A percentile compares a stretch with the other conserved stretches of the same genome.
Evolutionary conservation across 2,888 invertebrate genomes (phyloP).

Genomic region (Drosophila mimica): DNA sequence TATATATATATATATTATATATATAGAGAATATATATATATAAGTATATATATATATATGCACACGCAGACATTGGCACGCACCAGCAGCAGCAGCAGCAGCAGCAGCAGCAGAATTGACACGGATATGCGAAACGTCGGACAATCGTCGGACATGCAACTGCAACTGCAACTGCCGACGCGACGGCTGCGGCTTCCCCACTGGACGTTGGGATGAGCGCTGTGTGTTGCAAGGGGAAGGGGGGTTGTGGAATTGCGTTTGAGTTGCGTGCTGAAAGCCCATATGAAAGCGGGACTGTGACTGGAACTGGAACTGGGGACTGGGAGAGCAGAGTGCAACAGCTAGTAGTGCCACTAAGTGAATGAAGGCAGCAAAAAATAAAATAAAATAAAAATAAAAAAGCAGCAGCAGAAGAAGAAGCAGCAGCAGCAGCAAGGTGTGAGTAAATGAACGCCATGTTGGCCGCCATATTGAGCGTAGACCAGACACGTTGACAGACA

Average conservation of each 20-base stretch:
- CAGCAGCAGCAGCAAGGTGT: constrained; percentile 36
- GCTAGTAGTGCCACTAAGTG: constrained; percentile 45
- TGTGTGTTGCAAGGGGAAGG: constrained; percentile 2
- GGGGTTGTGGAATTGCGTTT: constrained; percentile 42
- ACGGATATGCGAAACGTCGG: constrained; percentile 42
- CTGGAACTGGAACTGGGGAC: constrained; percentile 7
- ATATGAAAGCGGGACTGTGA: constrained; percentile 71
- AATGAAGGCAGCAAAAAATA: constrained; percentile 44
- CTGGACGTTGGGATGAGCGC: constrained; percentile 40
- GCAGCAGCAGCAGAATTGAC: constrained; percentile 40
- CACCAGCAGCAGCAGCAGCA: constrained; percentile 32
- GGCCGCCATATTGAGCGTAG: constrained; percentile 79
- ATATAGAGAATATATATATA: not conserved
- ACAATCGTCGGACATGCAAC: constrained; percentile 62
- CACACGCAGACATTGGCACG: constrained; percentile 31
- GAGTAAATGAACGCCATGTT: constrained; percentile 79
- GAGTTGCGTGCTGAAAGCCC: constrained; percentile 76
- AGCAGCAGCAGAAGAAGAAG: not conserved
- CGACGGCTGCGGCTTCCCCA: constrained; percentile 67
- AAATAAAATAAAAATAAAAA: not conserved
- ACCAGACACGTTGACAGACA: constrained; percentile 63
- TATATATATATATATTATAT: constrained; percentile 13
- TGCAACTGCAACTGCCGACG: constrained; percentile 53
- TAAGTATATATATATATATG: constrained; percentile 2
- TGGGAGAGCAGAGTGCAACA: constrained; percentile 23